Base-by-base conservation (phyloP, 2,888 invertebrate species). In the Drosophila rellima region DNA sequence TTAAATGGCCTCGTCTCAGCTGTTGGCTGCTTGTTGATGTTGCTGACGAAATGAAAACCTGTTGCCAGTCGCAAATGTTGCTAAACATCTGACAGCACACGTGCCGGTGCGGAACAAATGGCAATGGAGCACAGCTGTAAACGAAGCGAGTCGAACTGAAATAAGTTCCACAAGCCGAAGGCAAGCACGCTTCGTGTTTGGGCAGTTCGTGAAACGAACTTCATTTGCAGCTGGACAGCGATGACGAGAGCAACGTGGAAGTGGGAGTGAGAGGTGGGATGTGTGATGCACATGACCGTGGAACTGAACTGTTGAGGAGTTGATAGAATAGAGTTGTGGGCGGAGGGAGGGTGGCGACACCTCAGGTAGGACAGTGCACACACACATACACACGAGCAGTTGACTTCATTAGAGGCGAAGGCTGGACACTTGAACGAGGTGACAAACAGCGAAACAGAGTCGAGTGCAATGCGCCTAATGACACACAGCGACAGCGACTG, bases 331-430 rank as follows among this genome's bases (percentile, higher is more conserved):
- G 73, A 18, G n/a, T n/a, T 35, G 64, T 11, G 20, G 8, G 33
- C 33, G 15, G 40, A 5, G 18, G 39, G 37, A 23, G 26, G 47
- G 76, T 33, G 60, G 56, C 45, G 68, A 72, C 69, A 72, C 35
- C 73, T 61, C 75, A 75, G 75, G 75, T 75, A 76, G 72, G 20
- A 20, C 50, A 65, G 26, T 29, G 51, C 40, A 48, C 51, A 62
- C 2, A 20, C 20, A 20, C 20, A 20, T 20, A 2, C 50, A 61
- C 61, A 52, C 60, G 63, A 63, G 57, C 66, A 79, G 82, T 81
- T 83, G 82, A 86, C 87, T 83, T 83, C 82, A 83, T 83, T 83
- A 82, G 83, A 78, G 83, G 61, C 76, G 56, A 52, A 60, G 64
- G 74, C 69, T 67, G 76, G 82, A 86, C 84, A 83, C 82, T 86